Base-by-base conservation (phyloP, 1,140 invertebrate genomes). In the Drosophila sp. region DNA sequence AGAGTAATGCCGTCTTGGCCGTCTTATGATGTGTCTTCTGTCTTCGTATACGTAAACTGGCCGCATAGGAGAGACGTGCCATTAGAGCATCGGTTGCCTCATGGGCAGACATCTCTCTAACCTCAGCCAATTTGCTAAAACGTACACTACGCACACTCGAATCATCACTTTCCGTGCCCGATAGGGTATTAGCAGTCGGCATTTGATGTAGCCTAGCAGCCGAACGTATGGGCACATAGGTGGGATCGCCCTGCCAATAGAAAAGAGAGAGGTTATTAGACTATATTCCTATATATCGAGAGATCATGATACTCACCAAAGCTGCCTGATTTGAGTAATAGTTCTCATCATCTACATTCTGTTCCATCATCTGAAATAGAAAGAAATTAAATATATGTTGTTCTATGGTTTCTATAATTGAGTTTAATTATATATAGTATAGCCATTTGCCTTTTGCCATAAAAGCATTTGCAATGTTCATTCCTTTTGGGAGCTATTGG, bases 101-200 rank as follows among this genome's bases (percentile, higher is more conserved):
- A 54, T 93, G 93, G 66, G 97, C 96, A 0, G 95, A 96, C 95
- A 97, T 95, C 76, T 96, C 96, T 4, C 95, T 93, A 3, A 96
- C 96, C 93, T 98, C 97, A 33, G 96, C 97, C 67, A 98, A 91
- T 93, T 97, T 97, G 86, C 95, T 97, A 90, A 98, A 98, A 80
- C 95, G 93, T 32, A 97, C 96, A 65, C 95, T 95, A 47, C 95
- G 93, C 60, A 95, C 93, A 8, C 94, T 95, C n/a, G 95, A 95
- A 86, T 97, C 96, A 93, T 97, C 96, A 79, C 95, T 96, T 91
- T 98, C 97, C 44, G 96, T 96, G 35, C 96, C 96, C 61, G 96
- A 97, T 33, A 94, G 94, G 44, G 94, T 94, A 60, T 96, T 95
- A 0, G 50, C n/a, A 63, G 33, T 57, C 70, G 33, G 68, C 78